Evolutionary conservation across 2,888 invertebrate species (phyloP).

Genomic region (Tuberolachnus salignus): DNA sequence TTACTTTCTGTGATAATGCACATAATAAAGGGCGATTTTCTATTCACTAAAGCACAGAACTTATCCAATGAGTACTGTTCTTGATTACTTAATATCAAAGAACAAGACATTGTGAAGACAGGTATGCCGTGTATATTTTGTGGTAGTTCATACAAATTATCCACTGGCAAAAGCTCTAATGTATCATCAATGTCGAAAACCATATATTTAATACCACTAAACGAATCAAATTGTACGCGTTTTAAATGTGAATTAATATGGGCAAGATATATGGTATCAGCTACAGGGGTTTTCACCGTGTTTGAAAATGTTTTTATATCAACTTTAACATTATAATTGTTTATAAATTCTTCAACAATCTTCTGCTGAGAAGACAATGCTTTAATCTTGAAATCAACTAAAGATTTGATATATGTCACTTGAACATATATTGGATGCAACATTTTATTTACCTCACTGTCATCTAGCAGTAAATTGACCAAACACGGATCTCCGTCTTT

Average conservation of each 20-base stretch:
- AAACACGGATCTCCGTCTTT: slow-evolving; percentile 16
- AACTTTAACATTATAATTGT: not conserved
- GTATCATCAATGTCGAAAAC: slow-evolving; percentile 35
- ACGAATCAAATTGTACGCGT: slow-evolving; percentile 7
- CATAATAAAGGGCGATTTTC: slow-evolving; percentile 6
- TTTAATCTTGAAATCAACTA: slow-evolving; percentile 23
- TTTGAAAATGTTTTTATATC: not conserved
- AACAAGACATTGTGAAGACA: not conserved
- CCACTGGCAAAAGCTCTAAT: not conserved
- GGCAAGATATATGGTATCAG: not conserved
- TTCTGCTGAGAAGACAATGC: slow-evolving; percentile 10
- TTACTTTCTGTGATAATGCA: slow-evolving; percentile 37
- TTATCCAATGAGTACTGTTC: slow-evolving; percentile 13
- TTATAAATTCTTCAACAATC: not conserved
- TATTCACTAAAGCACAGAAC: not conserved
- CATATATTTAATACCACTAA: not conserved
- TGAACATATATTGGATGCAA: slow-evolving; percentile 3
- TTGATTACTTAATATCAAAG: slow-evolving; percentile 12
- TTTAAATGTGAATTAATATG: not conserved
- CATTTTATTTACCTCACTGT: not conserved
- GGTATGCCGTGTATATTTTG: not conserved
- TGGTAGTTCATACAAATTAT: slow-evolving; percentile 29
- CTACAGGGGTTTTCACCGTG: not conserved
- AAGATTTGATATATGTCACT: slow-evolving; percentile 22
- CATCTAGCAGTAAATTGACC: not conserved